Base-by-base conservation (phyloP, 2,797 vertebrate genomes). In the Pogonophryne albipinna region DNA sequence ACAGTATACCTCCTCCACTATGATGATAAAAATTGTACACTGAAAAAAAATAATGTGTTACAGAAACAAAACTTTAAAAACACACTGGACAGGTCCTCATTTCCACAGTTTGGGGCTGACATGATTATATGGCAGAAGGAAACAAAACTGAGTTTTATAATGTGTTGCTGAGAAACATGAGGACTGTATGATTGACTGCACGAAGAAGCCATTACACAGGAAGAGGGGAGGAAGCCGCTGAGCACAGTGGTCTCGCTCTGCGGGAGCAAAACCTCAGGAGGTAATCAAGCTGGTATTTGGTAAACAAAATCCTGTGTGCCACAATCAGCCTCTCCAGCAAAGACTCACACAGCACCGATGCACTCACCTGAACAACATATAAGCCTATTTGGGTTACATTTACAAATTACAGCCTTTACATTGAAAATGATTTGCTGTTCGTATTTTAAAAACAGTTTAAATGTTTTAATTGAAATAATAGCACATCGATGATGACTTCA, bases 241-340 rank as follows among this genome's bases (percentile, higher is more conserved):
- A 78, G 90, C 81, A 79, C 86, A 72, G 87, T 83, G 74, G 90
- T 89, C 76, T 85, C 70, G 50, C 82, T 83, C 89, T 87, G 81
- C 86, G 74, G 84, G 81, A 74, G 76, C 68, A 82, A 81, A 80
- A 87, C 90, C 81, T 90, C 74, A 83, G 88, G 90, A 86, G 87
- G 90, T 87, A 91, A 91, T 91, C 91, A 89, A 84, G 65, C 76
- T 76, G 83, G 80, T 85, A 75, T 89, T 87, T 87, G 70, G 80
- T 79, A 91, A 94, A 94, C 85, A 91, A 72, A 86, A 79, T 77
- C 73, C 85, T 83, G 78, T 83, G 80, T 38, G 59, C 71, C 52
- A 73, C 79, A 90, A 87, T 88, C 85, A 86, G 80, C 75, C 75
- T 82, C 80, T 77, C 60, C 44, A 41, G 38, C 61, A 71, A 45